Base-by-base conservation (phyloP, 30 jellyfish, hydroid and myxozoan genomes). In the Rhopilema esculentum region DNA sequence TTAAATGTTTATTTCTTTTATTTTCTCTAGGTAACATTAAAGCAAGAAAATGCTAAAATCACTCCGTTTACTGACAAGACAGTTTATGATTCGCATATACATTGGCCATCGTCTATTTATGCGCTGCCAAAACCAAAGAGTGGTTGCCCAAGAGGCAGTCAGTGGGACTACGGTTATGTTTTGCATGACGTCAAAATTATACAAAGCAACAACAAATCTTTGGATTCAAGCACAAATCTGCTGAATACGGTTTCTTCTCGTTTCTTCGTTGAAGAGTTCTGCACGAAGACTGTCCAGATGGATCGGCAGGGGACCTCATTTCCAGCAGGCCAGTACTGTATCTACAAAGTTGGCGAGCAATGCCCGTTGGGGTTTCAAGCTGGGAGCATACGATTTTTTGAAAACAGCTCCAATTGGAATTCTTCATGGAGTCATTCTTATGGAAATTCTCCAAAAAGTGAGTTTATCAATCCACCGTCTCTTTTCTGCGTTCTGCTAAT, bases 301-400 rank as follows among this genome's bases (percentile, higher is more conserved):
- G 67, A 49, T 1, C 79, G 50, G 26, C 29, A 19, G 19, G 31
- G 22, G 23, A 63, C 19, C 24, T 4, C 9, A 15, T 87, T 87
- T 30, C 96, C 96, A 31, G 77, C 84, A 15, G 96, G 96, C 0
- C 30, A 50, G 75, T 87, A 87, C 49, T 87, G 96, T 49, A 75
- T 87, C 51, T 77, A 76, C 76, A 77, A 66, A 66, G 66, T 27
- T 9, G 86, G 80, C 8, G 79, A 28, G 4, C 7, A 28, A 31
- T 87, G 96, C 40, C 96, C 96, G 0, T 28, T 19, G 17, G 96
- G 90, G 30, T 80, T 87, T 69, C 83, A 67, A 57, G 25, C 53
- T 57, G 96, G 96, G 7, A 61, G 74, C 28, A 26, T 73, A 66
- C 74, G 73, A 30, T 86, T 86, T 64, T 75, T 15, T 78, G 89